A percentile compares a stretch with the other conserved stretches of the same genome.
phyloP scores from a whole-genome alignment of 2,113 vertebrate genomes.

The Pygoscelis adeliae region DNA sequence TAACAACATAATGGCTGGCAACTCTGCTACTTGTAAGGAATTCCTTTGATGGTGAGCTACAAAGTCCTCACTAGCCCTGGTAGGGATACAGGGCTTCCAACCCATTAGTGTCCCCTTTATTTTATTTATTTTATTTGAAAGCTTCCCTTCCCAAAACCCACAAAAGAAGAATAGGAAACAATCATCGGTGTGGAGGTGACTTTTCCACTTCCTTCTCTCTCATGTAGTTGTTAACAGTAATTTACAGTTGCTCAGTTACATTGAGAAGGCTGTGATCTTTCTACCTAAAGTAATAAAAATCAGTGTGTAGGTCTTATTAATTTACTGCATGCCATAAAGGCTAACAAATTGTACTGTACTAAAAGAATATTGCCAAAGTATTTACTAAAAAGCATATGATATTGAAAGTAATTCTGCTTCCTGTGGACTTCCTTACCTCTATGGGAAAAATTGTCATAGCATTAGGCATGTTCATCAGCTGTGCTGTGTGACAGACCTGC shows the following conservation, averaged over 20 bases:
- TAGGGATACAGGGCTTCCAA: background rate
- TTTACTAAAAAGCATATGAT: background rate
- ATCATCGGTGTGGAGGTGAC: background rate
- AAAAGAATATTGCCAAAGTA: background rate
- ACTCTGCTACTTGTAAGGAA: background rate
- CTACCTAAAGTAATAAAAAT: conserved; percentile 48
- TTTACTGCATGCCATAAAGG: conserved; percentile 40
- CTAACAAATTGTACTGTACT: conserved; percentile 16
- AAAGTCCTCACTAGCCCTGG: background rate
- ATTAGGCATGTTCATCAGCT: background rate
- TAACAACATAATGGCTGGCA: conserved; percentile 19
- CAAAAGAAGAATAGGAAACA: conserved; percentile 30
- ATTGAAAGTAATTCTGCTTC: background rate
- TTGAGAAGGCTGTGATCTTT: conserved; percentile 27
- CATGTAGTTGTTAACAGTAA: conserved; percentile 52
- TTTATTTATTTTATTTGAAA: conserved; percentile 43
- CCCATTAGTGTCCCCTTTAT: background rate
- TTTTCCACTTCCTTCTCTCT: conserved; percentile 55
- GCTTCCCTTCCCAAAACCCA: background rate
- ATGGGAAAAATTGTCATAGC: background rate
- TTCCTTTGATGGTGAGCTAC: conserved; percentile 44
- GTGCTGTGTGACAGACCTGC: background rate
- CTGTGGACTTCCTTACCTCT: background rate
- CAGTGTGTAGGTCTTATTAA: conserved; percentile 15
- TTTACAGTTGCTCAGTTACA: conserved; percentile 51